Evolutionary conservation across 2,888 invertebrate species (phyloP), one percentile per base, ranked within the genome.

Genomic region (Ariolimax columbianus): DNA sequence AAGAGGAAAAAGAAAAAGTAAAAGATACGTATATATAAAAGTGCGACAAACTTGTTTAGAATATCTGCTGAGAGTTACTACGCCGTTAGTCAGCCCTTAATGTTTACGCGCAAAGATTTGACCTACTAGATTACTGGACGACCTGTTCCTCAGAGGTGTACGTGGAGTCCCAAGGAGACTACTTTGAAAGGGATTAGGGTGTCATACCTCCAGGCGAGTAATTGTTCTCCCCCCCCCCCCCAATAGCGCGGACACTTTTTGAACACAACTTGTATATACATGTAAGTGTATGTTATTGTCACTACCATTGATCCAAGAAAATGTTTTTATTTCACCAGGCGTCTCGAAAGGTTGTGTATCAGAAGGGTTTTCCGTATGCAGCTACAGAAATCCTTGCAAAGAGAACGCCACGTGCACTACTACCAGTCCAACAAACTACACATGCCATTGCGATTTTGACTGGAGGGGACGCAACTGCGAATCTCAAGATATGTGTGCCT

Each of bases 381-480:
- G 23, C 30, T 75, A 75, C 33, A 19, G 30, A 19, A 36, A 47
- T 6, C 30, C 36, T 23, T 75, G 75, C 23, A 75, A 36, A 14
- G 51, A 30, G 2, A 51, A 75, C 51, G 75, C 51, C 23, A 33
- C 6, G 7, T 75, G 75, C 30, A 51, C 51, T 33, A 51, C 26
- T 11, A 33, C 51, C 0, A 33, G 4, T 19, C 14, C 75, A 17
- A 51, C 2, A 19, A 75, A 47, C 23, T 75, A 51, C 30, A 51
- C 75, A 0, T 75, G 79, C 23, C 7, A n/a, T 70, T 91, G 91
- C 75, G 77, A 86, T 0, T 14, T 47, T 9, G 91, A 91, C 14
- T 91, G 90, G 90, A 86, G 85, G 17, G 91, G 92, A 9, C 83
- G 85, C 7, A 90, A 90, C 83, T 92, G 92, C 55, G 89, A 90